These are phyloP conservation scores for Glaucidium brasilianum DNA, from an alignment of 2,113 vertebrate genomes.

Conservation along the genomic window DNA sequence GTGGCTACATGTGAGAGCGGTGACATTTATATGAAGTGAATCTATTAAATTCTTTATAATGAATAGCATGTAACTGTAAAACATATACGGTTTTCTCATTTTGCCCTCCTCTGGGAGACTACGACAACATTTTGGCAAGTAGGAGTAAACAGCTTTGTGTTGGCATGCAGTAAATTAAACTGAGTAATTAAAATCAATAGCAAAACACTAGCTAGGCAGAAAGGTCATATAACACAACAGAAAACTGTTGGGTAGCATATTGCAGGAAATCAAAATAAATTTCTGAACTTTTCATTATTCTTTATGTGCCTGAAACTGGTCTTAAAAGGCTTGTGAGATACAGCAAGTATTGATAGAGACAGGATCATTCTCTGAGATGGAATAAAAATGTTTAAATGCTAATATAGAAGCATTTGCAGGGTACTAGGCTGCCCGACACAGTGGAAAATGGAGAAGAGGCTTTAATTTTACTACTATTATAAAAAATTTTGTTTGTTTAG, in stretches of 20 bases:
- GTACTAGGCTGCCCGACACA: neutral
- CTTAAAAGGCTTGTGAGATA: neutral
- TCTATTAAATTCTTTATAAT: constrained; percentile 71
- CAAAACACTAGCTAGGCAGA: constrained; percentile 86
- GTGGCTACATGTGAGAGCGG: constrained; percentile 34
- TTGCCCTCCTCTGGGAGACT: constrained; percentile 77
- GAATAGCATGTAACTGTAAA: constrained; percentile 69
- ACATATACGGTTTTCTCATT: constrained; percentile 69
- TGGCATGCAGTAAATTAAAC: constrained; percentile 85
- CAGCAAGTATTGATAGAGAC: neutral
- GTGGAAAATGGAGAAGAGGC: neutral
- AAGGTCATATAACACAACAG: constrained; percentile 87
- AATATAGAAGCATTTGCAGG: neutral
- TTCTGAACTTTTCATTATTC: constrained; percentile 87
- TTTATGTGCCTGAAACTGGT: constrained; percentile 65
- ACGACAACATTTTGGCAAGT: constrained; percentile 82
- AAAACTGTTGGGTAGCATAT: constrained; percentile 78
- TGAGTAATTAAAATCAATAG: constrained; percentile 98
- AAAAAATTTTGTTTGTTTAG: neutral
- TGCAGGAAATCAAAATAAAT: constrained; percentile 82
- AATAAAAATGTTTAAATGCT: neutral
- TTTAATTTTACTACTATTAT: neutral
- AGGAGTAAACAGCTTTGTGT: constrained; percentile 83
- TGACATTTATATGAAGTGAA: constrained; percentile 78
- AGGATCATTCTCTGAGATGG: neutral